Evolutionary conservation across 2,113 vertebrate species (phyloP).

Genomic region (Empidonax alnorum): DNA sequence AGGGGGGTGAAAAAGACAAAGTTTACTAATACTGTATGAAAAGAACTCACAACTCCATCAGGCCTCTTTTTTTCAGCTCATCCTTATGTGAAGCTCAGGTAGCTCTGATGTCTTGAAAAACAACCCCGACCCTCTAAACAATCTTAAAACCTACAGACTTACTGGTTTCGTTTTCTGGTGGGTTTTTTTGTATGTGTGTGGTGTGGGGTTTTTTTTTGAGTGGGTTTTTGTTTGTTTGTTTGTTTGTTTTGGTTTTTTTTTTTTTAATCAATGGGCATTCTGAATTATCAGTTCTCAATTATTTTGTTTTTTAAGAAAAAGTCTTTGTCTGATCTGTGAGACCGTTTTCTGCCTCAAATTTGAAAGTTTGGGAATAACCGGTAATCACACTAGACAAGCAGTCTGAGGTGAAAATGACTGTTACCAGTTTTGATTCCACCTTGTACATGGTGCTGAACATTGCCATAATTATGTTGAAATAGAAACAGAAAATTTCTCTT

Average conservation of each 20-base stretch:
- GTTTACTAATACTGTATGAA: fast-evolving
- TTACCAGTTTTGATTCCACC: background rate
- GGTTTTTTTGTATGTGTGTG: too few relatives aligned
- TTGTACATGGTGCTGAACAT: background rate
- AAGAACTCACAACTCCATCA: fast-evolving
- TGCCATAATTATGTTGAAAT: background rate
- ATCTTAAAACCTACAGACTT: fast-evolving
- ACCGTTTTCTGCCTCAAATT: background rate
- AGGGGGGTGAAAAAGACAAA: too few relatives aligned
- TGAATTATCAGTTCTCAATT: background rate
- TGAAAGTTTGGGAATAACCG: background rate
- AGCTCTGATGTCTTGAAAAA: fast-evolving
- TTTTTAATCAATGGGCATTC: background rate
- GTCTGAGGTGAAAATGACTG: background rate
- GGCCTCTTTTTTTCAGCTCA: fast-evolving
- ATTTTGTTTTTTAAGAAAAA: background rate
- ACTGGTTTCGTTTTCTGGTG: background rate
- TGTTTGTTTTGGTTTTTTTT: background rate
- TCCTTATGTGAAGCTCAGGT: fast-evolving
- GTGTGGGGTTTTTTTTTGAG: background rate
- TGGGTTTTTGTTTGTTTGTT: background rate
- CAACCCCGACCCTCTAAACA: fast-evolving
- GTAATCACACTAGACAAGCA: fast-evolving
- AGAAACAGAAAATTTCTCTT: background rate
- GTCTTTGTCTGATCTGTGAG: background rate